phyloP scores from a whole-genome alignment of 2,113 vertebrate genomes.

The Melanerpes formicivorus region DNA sequence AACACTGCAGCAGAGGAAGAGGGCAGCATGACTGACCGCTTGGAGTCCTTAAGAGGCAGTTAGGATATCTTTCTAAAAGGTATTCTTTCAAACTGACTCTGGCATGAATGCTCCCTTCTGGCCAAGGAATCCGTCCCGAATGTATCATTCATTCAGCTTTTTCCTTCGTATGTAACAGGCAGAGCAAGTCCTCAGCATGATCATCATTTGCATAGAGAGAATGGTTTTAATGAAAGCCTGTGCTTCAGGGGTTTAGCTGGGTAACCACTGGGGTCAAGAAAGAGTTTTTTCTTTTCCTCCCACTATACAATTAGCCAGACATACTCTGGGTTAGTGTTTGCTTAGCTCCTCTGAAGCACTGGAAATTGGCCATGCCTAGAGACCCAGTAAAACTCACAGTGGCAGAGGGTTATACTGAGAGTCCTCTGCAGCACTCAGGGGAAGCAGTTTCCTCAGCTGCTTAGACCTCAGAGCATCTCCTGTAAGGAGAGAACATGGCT shows the following conservation, averaged over 20 bases:
- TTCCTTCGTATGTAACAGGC: constrained; percentile 38
- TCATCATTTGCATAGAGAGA: constrained; percentile 56
- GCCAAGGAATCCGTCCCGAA: constrained; percentile 31
- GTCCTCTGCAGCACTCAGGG: neutral
- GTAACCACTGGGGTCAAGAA: constrained; percentile 30
- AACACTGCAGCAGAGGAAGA: neutral
- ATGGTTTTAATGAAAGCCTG: constrained; percentile 44
- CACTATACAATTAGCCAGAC: constrained; percentile 38
- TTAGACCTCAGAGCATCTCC: neutral
- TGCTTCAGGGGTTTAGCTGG: constrained; percentile 44
- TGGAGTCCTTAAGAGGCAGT: constrained; percentile 4
- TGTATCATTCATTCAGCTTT: constrained; percentile 35
- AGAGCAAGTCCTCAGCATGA: constrained; percentile 45
- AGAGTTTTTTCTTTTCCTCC: neutral
- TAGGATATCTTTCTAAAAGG: constrained; percentile 31
- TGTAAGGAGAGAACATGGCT: neutral
- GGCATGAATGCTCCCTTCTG: constrained; percentile 41
- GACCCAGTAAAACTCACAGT: neutral
- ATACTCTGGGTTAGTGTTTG: neutral
- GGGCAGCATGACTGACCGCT: neutral
- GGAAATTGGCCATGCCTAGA: constrained; percentile 18
- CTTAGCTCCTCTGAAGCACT: constrained; percentile 19
- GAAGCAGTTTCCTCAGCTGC: neutral
- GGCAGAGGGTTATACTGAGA: neutral
- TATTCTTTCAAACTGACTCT: constrained; percentile 33